Evolutionary conservation across 1,140 invertebrate genomes (phyloP), one percentile per base, ranked within the genome.

Genomic region (Calliphora vicina): DNA sequence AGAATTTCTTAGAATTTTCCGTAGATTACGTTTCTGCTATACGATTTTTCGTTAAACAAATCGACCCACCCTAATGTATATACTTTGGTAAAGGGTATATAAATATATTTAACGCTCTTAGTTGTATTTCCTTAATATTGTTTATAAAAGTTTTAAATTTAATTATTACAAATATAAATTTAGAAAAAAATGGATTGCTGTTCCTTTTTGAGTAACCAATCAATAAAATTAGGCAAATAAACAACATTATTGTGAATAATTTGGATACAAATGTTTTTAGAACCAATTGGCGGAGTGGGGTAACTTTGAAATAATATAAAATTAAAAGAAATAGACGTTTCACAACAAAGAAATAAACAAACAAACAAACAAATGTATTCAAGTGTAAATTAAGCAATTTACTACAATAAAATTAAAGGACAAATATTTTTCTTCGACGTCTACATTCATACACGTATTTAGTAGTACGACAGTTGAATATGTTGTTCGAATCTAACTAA

Each of bases 311-410:
- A 10, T 35, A 5, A 0, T 10, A 35, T 50, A 50, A 50, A 50
- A 43, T 43, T 43, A 43, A 43, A 43, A 43, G 5, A 43, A 43
- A 43, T 12, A 43, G 42, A 50, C 45, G 17, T n/a, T n/a, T n/a
- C n/a, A n/a, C n/a, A n/a, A n/a, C 12, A 50, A 50, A 50, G 13
- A 50, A 50, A 50, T 4, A 50, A 50, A 50, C 3, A 50, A 50
- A n/a, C 3, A 50, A 12, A 50, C 45, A 50, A 50, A 50, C 45
- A 74, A 74, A 74, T 12, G 5, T 74, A 74, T 74, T 74, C 72
- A 74, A 42, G 72, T 74, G 72, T 74, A 74, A 74, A 74, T 74
- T 42, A 74, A 74, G 72, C 72, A 74, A 74, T 74, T 74, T 74
- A 74, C 10, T 35, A 74, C 72, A 74, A 74, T 74, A 74, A 74